Conservation (phyloP, 2,888 invertebrate species). For the Hyles lineata region DNA sequence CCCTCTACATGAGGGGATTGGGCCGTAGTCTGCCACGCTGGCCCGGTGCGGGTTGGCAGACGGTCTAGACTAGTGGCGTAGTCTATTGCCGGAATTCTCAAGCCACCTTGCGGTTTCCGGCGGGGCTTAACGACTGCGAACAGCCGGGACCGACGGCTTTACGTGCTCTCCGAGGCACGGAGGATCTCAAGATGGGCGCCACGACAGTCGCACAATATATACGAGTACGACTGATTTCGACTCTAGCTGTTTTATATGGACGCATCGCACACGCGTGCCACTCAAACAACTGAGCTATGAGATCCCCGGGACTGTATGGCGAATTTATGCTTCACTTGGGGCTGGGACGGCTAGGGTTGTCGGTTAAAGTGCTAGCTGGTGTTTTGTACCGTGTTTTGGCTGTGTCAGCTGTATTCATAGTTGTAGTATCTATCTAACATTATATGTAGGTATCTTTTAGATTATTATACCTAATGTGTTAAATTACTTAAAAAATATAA, state of each 20-base stretch:
- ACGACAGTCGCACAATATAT: constrained; percentile 1
- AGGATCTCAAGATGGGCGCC: constrained; percentile 7
- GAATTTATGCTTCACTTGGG: background rate
- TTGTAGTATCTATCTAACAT: too few relatives aligned
- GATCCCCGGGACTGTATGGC: background rate
- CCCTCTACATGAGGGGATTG: constrained; percentile 17
- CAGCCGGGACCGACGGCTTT: constrained; percentile 25
- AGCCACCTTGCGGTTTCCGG: constrained; percentile 17
- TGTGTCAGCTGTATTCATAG: too few relatives aligned
- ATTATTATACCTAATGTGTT: too few relatives aligned
- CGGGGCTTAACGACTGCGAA: constrained; percentile 17
- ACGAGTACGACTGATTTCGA: too few relatives aligned
- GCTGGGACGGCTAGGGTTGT: background rate
- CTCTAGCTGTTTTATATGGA: too few relatives aligned
- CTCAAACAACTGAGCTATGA: constrained; percentile 12
- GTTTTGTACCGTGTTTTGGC: too few relatives aligned
- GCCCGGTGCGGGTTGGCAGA: constrained; percentile 23
- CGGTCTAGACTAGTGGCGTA: constrained; percentile 7
- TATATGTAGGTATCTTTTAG: too few relatives aligned
- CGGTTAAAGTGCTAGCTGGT: too few relatives aligned
- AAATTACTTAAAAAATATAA: too few relatives aligned
- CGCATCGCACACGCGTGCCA: background rate
- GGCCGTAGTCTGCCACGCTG: constrained; percentile 23
- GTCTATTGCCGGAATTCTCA: constrained; percentile 20
- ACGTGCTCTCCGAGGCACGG: constrained; percentile 28